phyloP scores from a whole-genome alignment of 2,888 invertebrate species.

The Cheilosia pagana region DNA sequence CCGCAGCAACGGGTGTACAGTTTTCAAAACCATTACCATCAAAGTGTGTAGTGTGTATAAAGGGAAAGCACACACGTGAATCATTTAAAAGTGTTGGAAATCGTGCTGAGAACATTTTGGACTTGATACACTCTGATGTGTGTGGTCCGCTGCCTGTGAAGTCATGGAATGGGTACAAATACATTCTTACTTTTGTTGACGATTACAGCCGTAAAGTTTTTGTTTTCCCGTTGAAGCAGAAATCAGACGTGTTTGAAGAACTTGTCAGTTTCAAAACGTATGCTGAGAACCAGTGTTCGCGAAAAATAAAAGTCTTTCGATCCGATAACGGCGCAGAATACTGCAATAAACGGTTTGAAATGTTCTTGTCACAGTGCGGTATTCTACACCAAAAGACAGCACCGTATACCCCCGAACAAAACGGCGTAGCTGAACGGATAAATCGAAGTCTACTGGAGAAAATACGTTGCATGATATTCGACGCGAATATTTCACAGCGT shows the following conservation, averaged over 20 bases:
- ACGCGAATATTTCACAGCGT: conserved; percentile 60
- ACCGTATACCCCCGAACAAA: conserved; percentile 67
- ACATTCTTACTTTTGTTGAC: conserved; percentile 81
- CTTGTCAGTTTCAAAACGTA: conserved; percentile 72
- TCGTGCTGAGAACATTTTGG: conserved; percentile 75
- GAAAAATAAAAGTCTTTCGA: no score
- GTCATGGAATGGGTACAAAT: conserved; percentile 79
- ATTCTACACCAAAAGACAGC: conserved; percentile 13
- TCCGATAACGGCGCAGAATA: no score
- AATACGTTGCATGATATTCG: conserved; percentile 74
- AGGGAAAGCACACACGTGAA: conserved; percentile 76
- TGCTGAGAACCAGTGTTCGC: conserved; percentile 48
- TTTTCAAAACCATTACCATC: conserved; percentile 7
- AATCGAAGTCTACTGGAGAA: conserved; percentile 76
- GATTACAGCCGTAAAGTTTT: conserved; percentile 76
- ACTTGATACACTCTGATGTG: conserved; percentile 80
- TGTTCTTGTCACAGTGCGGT: no score
- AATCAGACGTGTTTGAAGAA: conserved; percentile 54
- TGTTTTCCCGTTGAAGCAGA: conserved; percentile 57
- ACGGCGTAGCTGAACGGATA: conserved; percentile 65
- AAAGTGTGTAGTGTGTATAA: conserved; percentile 66
- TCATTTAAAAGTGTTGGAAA: conserved; percentile 69
- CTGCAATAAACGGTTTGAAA: no score
- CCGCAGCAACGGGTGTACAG: conserved; percentile 37
- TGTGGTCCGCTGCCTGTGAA: conserved; percentile 80